A percentile compares a stretch with the other conserved stretches of the same genome.
Evolutionary conservation across 92 coral and sea anemone species (phyloP).

Genomic region (Bergia puertoricense): DNA sequence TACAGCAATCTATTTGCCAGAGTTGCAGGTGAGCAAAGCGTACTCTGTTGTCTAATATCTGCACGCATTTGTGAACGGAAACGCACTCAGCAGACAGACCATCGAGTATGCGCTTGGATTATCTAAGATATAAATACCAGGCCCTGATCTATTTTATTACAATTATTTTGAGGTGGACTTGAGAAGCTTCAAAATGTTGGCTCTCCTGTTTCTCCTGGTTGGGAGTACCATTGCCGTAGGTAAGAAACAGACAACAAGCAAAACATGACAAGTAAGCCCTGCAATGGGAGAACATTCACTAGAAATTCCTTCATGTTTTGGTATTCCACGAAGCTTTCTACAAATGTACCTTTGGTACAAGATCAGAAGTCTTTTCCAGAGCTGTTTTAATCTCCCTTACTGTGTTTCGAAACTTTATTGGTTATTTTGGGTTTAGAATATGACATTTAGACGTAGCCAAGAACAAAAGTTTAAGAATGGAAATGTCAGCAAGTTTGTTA

Average conservation of each 20-base stretch:
- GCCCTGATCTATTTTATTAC: background rate
- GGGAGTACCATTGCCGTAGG: background rate
- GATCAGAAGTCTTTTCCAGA: no score
- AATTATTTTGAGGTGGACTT: background rate
- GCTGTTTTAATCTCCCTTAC: no score
- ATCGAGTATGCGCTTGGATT: background rate
- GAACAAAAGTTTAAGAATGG: no score
- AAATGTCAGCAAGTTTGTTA: background rate
- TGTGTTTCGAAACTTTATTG: no score
- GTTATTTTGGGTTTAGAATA: no score
- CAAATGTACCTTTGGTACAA: no score
- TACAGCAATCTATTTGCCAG: background rate
- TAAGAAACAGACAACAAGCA: background rate
- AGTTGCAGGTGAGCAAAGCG: background rate
- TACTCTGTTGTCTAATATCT: background rate
- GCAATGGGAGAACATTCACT: no score
- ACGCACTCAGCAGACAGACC: background rate
- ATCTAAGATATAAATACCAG: background rate
- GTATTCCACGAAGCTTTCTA: no score
- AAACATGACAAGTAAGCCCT: no score
- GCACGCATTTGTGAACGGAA: background rate
- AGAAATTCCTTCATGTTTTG: no score
- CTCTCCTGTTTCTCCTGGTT: background rate
- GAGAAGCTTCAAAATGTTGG: background rate
- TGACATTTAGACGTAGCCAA: no score